phyloP scores from a whole-genome alignment of 2,888 invertebrate species.

The Cremastinae sp. region DNA sequence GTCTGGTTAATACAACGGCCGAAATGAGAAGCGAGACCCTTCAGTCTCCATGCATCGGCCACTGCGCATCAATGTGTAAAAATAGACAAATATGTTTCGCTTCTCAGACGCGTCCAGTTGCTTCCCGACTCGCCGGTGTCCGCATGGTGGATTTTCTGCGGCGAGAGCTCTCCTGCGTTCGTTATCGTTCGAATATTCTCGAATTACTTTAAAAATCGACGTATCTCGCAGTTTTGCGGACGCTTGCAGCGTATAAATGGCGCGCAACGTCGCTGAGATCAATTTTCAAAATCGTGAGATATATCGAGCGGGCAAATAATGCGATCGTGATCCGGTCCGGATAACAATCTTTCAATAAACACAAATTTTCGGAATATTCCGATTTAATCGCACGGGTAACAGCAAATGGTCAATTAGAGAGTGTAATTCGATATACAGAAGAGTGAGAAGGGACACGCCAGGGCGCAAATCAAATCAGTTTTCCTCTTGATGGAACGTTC shows the following conservation, averaged over 20 bases:
- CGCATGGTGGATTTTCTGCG: conserved; percentile 32
- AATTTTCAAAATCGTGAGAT: too few relatives aligned
- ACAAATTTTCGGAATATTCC: conserved; percentile 37
- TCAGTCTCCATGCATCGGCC: conserved; percentile 37
- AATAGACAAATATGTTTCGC: conserved; percentile 55
- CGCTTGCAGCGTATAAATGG: too few relatives aligned
- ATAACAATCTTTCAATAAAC: conserved; percentile 16
- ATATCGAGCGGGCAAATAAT: too few relatives aligned
- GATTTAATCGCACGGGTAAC: conserved; percentile 23
- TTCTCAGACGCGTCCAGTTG: conserved; percentile 53
- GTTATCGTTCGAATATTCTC: not conserved
- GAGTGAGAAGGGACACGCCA: too few relatives aligned
- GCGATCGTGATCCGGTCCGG: not conserved
- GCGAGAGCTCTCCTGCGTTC: conserved; percentile 2
- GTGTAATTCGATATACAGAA: conserved; percentile 51
- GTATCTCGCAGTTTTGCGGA: too few relatives aligned
- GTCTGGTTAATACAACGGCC: conserved; percentile 7
- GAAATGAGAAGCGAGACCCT: conserved; percentile 43
- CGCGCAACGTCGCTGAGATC: too few relatives aligned
- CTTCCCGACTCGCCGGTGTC: conserved; percentile 53
- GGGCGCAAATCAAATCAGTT: conserved; percentile 53
- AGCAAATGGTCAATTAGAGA: conserved; percentile 42
- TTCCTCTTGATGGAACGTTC: conserved; percentile 50
- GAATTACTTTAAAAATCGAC: not conserved
- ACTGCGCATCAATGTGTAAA: conserved; percentile 51